These are phyloP conservation scores for Dysidea cf. avara DNA, from an alignment of 37 sponge, comb jelly and placozoan genomes.

Conservation along the genomic window DNA sequence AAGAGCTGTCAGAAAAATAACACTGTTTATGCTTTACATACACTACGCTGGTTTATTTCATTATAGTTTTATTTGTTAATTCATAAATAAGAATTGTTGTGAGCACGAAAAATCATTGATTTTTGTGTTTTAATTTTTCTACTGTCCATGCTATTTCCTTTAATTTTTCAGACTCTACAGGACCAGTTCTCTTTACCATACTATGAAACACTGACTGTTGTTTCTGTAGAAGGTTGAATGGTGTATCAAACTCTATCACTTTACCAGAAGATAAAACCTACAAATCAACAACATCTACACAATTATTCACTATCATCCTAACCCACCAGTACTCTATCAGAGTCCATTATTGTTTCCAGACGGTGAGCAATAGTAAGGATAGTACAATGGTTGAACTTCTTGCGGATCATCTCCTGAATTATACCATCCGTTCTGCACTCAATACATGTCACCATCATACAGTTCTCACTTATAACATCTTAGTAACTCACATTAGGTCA, in stretches of 20 bases:
- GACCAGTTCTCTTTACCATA: conserved; percentile 27
- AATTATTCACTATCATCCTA: background rate
- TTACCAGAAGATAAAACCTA: conserved; percentile 30
- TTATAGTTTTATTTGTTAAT: too few species aligned
- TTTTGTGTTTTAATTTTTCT: too few species aligned
- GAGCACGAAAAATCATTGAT: too few species aligned
- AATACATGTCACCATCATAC: background rate
- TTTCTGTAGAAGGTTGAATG: conserved; percentile 27
- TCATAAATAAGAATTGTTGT: too few species aligned
- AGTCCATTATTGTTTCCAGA: conserved; percentile 73
- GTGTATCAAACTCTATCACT: conserved; percentile 47
- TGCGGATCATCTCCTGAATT: conserved; percentile 56
- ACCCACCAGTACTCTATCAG: conserved; percentile 66
- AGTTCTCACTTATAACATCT: background rate
- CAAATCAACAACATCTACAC: background rate
- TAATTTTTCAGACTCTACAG: conserved; percentile 15
- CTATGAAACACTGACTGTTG: conserved; percentile 3
- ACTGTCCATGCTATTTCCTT: conserved; percentile 3
- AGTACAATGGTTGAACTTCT: conserved; percentile 53
- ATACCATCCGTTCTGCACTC: conserved; percentile 63
- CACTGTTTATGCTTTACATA: too few species aligned
- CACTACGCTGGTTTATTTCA: too few species aligned
- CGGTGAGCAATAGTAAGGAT: conserved; percentile 72
- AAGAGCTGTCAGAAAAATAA: too few species aligned
- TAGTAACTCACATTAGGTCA: conserved; percentile 54